phyloP scores from a whole-genome alignment of 2,113 vertebrate genomes.

The Tupaia tana region DNA sequence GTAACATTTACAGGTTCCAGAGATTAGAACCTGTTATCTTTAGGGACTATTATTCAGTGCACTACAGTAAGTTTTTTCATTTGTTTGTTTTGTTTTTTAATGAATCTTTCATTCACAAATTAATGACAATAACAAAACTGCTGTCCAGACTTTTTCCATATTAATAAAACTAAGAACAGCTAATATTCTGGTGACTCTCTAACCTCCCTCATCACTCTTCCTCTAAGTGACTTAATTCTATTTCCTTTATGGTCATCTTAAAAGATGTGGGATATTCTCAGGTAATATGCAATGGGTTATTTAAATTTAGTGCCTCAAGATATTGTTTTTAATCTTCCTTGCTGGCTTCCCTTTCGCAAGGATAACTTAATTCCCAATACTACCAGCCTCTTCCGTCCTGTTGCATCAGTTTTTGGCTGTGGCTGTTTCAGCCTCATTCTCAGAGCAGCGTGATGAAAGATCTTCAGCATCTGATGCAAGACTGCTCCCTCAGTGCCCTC shows the following conservation, averaged over 20 bases:
- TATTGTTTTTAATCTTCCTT: background rate
- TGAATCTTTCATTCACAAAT: background rate
- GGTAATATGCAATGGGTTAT: background rate
- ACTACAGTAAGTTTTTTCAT: background rate
- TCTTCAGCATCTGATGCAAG: slow-evolving; percentile 68
- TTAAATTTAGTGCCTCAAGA: slow-evolving; percentile 2
- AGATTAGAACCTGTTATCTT: background rate
- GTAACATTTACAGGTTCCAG: background rate
- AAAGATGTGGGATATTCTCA: background rate
- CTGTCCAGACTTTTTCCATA: background rate
- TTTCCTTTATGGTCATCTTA: background rate
- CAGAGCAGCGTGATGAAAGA: slow-evolving; percentile 73
- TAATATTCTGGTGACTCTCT: background rate
- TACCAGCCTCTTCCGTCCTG: slow-evolving; percentile 8
- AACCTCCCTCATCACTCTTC: background rate
- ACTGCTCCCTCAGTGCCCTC: background rate
- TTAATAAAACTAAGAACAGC: background rate
- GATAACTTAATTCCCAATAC: background rate
- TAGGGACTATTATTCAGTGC: background rate
- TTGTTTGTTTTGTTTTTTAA: background rate
- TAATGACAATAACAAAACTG: background rate
- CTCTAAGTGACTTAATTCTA: background rate
- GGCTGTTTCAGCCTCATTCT: slow-evolving; percentile 28
- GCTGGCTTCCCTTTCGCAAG: background rate
- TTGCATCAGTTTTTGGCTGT: slow-evolving; percentile 67